Percentiles rank a stretch among this genome's conserved stretches.
Evolutionary conservation across 2,113 vertebrate species (phyloP).

Genomic region (Phylloscopus whistleri): DNA sequence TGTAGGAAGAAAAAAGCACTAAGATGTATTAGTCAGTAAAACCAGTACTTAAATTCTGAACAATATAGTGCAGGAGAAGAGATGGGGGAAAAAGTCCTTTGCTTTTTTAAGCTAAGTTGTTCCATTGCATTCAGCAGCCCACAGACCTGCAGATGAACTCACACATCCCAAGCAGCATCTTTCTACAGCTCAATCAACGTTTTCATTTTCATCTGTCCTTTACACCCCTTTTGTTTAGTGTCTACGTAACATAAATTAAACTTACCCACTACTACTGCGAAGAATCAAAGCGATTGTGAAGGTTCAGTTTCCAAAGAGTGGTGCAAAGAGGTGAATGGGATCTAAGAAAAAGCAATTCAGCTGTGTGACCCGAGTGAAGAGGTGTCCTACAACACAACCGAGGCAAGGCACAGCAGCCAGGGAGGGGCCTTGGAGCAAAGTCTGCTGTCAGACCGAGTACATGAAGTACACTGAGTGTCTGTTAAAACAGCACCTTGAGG

Average conservation of each 20-base stretch:
- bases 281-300: neutral
- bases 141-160: neutral
- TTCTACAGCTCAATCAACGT: neutral
- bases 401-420: neutral
- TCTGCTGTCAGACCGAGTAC: fast-evolving
- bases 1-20: neutral
- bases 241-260: neutral
- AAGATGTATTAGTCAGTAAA: neutral
- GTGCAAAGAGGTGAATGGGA: neutral
- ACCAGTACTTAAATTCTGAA: neutral
- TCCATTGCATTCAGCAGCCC: neutral
- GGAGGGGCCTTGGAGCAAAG: neutral
- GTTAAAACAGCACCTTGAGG: neutral
- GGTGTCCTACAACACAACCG: fast-evolving
- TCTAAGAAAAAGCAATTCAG: neutral
- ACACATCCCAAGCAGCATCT: neutral
- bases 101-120: neutral
- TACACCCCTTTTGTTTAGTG: neutral
- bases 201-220: neutral
- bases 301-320: neutral
- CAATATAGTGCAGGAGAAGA: neutral
- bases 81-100: neutral
- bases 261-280: neutral
- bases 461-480: fast-evolving
- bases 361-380: neutral